phyloP scores from a whole-genome alignment of 2,113 vertebrate species.

The Poeciliopsis occidentalis region DNA sequence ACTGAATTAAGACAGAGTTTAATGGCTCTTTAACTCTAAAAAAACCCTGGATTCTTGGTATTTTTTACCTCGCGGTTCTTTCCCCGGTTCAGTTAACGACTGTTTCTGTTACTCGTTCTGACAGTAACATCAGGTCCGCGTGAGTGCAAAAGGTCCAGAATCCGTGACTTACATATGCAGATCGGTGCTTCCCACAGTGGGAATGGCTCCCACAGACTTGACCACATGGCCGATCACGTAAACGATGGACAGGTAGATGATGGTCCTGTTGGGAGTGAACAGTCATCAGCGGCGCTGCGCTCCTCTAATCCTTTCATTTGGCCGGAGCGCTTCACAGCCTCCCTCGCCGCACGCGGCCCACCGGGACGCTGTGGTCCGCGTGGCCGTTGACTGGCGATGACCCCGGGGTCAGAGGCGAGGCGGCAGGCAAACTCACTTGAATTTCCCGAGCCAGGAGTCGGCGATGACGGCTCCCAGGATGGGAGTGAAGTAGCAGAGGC shows the following conservation, averaged over 20 bases:
- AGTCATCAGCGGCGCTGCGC: conserved; percentile 7
- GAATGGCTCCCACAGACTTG: conserved; percentile 94
- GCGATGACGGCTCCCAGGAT: conserved; percentile 93
- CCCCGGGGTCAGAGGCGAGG: not conserved
- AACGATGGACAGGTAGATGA: conserved; percentile 94
- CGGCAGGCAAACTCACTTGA: conserved; percentile 83
- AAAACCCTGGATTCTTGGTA: not conserved
- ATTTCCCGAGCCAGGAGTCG: conserved; percentile 97
- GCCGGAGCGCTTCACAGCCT: not conserved
- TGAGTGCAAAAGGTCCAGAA: not conserved
- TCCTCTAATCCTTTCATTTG: not conserved
- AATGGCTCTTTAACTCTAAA: too few species aligned
- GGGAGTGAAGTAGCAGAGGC: conserved; percentile 96
- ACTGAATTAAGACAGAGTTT: not conserved
- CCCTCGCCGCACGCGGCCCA: not conserved
- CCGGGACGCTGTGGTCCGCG: not conserved
- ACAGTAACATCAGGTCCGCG: too few species aligned
- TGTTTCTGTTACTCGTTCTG: not conserved
- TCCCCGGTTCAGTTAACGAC: too few species aligned
- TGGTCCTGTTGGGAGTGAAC: conserved; percentile 84
- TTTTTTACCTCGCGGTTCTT: too few species aligned
- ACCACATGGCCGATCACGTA: conserved; percentile 94
- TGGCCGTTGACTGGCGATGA: too few species aligned
- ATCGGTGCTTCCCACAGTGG: conserved; percentile 82
- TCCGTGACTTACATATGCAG: conserved; percentile 88